Base-by-base conservation (phyloP, 2,888 invertebrate species). In the Diabrotica balteata region DNA sequence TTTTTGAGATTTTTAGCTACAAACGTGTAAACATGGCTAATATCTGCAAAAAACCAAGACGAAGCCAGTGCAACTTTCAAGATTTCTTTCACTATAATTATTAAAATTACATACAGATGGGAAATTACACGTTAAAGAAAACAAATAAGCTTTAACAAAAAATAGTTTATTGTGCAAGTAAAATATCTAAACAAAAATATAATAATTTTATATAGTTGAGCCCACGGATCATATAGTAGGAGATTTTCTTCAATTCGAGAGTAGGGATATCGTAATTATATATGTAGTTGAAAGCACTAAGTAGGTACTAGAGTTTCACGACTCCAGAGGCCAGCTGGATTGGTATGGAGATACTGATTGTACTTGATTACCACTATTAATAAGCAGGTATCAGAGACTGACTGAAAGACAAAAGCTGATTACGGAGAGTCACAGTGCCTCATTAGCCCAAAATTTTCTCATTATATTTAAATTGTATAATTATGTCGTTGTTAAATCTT, bases 281-380 rank as follows among this genome's bases (percentile, higher is more conserved):
- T 72, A 66, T 71, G 70, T 73, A 71, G 66, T 68, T 67, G 71
- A 75, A 66, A 74, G 71, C 68, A 55, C 72, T 76, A 77, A 76
- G 72, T 75, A 73, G 75, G 72, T 75, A 72, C 72, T 75, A 73
- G 73, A 70, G 73, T 76, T 74, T 71, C 74, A 74, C 69, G 73
- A 75, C 72, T 63, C 47, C 57, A 45, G 55, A 58, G 72, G 73
- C 72, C 77, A 78, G 78, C 77, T 78, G 77, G 71, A 64, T 52
- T 64, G 78, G 72, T 58, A 58, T 64, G 77, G 72, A 73, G 70
- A 73, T 72, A 70, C 75, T 75, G 78, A 78, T 78, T 78, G 76
- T 75, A 77, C 73, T 76, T 77, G 78, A 78, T 78, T 78, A 76
- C 76, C 66, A 60, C 73, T 73, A 77, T 77, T 78, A 78, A 78